Evolutionary conservation across 2,113 vertebrate genomes (phyloP), one percentile per base, ranked within the genome.

Genomic region (Datnioides undecimradiatus): DNA sequence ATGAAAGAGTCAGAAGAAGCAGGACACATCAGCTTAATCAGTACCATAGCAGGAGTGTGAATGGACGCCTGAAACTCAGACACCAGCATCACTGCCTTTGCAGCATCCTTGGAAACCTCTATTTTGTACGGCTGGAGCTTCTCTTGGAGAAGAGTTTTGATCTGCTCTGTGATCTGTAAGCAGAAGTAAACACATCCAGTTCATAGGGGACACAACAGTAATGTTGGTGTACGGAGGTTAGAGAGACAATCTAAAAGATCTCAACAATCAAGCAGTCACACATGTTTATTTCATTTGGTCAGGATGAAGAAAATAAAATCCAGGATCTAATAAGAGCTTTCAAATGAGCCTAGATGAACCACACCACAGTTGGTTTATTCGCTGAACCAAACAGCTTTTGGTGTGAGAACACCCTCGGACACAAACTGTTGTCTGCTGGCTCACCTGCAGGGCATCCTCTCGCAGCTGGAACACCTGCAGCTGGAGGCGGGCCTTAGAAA

Each of bases 41-140:
- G 52, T 89, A 95, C 95, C 95, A 92, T 87, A 7, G 92, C 94
- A 55, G 85, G 93, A 6, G 85, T 89, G 73, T 92, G 87, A 41
- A 93, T 41, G 1, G 88, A 90, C 0, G 45, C 40, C 46, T 93
- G 76, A 78, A 94, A 95, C 1, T 93, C 86, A 8, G 83, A 71
- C 46, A 76, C 59, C 70, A 93, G 13, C 33, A 19, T 41, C 45
- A 46, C 66, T 0, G 94, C 91, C 54, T 54, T 54, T 6, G 29
- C 73, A 7, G 64, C 57, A 66, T 94, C 91, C 63, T 83, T 76
- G 16, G 90, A 86, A 0, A 90, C 76, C 72, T 94, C 82, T 1
- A 90, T 67, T 52, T 80, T 92, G 78, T 90, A 93, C 0, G 72
- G 43, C 63, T 93, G 90, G 25, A 95, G 83, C 72, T 93, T 94